Evolutionary conservation across 1,140 invertebrate genomes (phyloP).

Genomic region (Drosophila dunni): DNA sequence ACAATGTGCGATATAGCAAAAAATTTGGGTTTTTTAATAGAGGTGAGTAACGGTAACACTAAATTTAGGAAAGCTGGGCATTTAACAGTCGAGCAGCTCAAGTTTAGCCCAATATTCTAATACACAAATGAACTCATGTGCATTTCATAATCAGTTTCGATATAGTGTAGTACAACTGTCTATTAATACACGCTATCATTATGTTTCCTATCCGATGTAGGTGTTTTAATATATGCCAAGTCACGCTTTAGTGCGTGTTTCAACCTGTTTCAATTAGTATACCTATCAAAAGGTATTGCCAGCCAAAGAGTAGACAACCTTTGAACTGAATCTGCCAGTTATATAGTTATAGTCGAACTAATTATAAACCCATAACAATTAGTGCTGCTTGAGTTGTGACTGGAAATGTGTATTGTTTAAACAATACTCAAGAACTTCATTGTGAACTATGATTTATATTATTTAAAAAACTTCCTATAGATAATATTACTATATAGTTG

Average conservation of each 20-base stretch:
- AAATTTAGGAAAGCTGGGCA: no score
- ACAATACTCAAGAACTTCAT: neutral
- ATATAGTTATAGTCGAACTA: neutral
- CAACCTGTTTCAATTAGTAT: slow-evolving; percentile 6
- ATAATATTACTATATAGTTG: slow-evolving; percentile 10
- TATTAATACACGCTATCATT: slow-evolving; percentile 13
- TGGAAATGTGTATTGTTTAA: neutral
- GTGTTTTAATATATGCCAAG: slow-evolving; percentile 11
- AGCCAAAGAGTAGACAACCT: slow-evolving; percentile 17
- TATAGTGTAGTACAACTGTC: neutral
- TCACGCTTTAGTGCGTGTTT: slow-evolving; percentile 39
- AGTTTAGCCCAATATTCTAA: no score
- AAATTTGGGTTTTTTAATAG: slow-evolving; percentile 70
- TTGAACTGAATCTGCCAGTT: neutral
- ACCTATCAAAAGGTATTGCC: slow-evolving; percentile 2
- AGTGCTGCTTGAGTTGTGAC: slow-evolving; percentile 5
- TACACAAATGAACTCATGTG: no score
- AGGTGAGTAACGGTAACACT: no score
- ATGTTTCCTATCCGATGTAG: slow-evolving; percentile 13
- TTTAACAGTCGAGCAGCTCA: no score
- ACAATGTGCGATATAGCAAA: slow-evolving; percentile 65
- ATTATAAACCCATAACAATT: neutral
- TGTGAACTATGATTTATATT: neutral
- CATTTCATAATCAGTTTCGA: neutral
- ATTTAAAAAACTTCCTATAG: neutral